Conservation (phyloP, 92 coral and sea anemone genomes). For the Blastomussa wellsi region DNA sequence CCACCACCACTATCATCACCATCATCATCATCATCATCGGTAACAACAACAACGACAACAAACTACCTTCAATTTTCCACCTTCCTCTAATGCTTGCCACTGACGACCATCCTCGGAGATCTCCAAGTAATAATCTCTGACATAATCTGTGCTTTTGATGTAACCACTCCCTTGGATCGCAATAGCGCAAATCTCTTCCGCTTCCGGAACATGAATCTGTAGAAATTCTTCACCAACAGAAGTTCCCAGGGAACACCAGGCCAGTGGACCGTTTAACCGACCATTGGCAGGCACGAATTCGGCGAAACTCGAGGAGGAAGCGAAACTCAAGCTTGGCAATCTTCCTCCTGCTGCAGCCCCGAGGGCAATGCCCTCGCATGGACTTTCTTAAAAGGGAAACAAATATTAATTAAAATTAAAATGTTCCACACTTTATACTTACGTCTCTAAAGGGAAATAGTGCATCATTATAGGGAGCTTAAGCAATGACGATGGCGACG, state of each 20-base stretch:
- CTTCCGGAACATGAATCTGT: slow-evolving; percentile 24
- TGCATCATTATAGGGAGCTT: too few species aligned
- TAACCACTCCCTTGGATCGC: slow-evolving; percentile 27
- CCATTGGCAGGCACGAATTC: not conserved
- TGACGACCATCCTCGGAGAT: not conserved
- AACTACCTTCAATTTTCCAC: slow-evolving; percentile 15
- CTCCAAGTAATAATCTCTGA: not conserved
- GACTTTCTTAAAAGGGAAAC: slow-evolving; percentile 7
- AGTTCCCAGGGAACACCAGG: slow-evolving; percentile 3
- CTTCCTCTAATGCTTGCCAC: slow-evolving; percentile 11
- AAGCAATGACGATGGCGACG: too few species aligned
- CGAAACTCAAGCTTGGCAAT: slow-evolving; percentile 13
- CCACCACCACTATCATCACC: too few species aligned
- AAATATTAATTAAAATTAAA: not conserved
- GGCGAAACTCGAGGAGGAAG: not conserved
- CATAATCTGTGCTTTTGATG: not conserved
- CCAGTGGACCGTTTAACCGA: slow-evolving; percentile 20
- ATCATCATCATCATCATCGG: too few species aligned
- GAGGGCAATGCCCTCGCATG: slow-evolving; percentile 16
- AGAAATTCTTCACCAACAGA: slow-evolving; percentile 2
- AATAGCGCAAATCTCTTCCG: slow-evolving; percentile 22
- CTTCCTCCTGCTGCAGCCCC: slow-evolving; percentile 31
- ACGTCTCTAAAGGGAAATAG: too few species aligned
- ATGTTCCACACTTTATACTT: too few species aligned
- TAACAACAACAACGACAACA: not conserved